Base-by-base conservation (phyloP, 2,888 invertebrate species). In the Pristionchus mayeri region DNA sequence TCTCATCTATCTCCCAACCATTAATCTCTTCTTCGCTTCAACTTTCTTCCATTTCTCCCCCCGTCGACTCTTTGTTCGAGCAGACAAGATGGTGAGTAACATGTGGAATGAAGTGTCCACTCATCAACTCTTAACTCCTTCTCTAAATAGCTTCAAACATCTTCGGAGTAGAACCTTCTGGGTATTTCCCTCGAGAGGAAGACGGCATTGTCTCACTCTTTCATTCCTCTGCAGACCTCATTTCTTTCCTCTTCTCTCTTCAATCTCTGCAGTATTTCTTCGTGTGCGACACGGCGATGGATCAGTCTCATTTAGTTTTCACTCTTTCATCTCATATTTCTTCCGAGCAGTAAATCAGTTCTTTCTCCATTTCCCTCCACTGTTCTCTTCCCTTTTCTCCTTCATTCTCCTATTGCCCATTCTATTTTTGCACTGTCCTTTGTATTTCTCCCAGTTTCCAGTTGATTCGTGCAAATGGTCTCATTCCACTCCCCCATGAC, bases 351-450 rank as follows among this genome's bases (percentile, higher is more conserved):
- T 71, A 71, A 71, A 24, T 40, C 71, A 71, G 40, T 40, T n/a
- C 52, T 18, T 40, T 40, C 37, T 40, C 40, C 37, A 71, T 71
- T 24, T 60, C 30, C 57, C 1, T 48, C 57, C 27, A 60, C 57
- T 27, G 57, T 60, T 67, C 37, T 67, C 37, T 18, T 67, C 34
- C 27, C 18, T 37, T 71, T 27, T 40, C 71, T 37, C 57, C 6
- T 60, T 60, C 24, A 9, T 27, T 60, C n/a, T n/a, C n/a, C n/a
- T 60, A 16, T 60, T 60, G 57, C 57, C 57, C 57, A 60, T 27
- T 60, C 57, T 60, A 60, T 60, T 60, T 60, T 60, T 60, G 57
- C 30, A 27, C 30, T 60, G 57, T 27, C 57, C 57, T 60, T 60
- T 3, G 57, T 27, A 27, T 13, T 37, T 37, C 37, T 37, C 21